Percentiles rank a stretch among this genome's conserved stretches.
Evolutionary conservation across 1,140 invertebrate genomes (phyloP).

Genomic region (Pseudomyrmex pallidus): DNA sequence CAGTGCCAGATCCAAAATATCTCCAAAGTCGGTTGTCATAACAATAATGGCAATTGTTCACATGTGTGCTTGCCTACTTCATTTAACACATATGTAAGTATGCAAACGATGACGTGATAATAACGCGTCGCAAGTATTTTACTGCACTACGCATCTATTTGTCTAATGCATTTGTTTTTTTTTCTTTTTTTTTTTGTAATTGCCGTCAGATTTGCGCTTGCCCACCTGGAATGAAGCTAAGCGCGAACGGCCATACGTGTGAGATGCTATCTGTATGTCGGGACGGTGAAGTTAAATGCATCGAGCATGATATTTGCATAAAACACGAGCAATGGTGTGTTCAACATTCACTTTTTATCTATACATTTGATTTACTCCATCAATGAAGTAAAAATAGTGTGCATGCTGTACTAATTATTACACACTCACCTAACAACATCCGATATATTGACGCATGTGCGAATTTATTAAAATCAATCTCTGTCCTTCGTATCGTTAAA

Average conservation of each 20-base stretch:
- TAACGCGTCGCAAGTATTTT: background rate
- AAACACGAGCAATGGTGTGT: conserved; percentile 66
- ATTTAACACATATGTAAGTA: conserved; percentile 65
- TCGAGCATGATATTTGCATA: conserved; percentile 84
- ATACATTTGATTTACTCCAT: background rate
- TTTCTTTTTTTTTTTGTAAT: background rate
- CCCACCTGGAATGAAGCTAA: conserved; percentile 86
- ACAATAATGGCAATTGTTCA: conserved; percentile 89
- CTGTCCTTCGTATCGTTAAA: too few relatives aligned
- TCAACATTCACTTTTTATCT: background rate
- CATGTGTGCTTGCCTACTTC: conserved; percentile 89
- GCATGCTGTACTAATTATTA: too few relatives aligned
- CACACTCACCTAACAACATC: too few relatives aligned
- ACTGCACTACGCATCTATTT: background rate
- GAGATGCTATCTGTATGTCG: conserved; percentile 83
- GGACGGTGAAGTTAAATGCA: conserved; percentile 86
- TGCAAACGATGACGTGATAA: background rate
- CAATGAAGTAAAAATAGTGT: too few relatives aligned
- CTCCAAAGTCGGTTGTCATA: conserved; percentile 86
- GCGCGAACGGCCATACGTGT: conserved; percentile 85
- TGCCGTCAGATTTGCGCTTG: conserved; percentile 86
- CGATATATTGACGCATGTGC: background rate
- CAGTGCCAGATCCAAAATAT: conserved; percentile 69
- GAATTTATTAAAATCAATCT: background rate
- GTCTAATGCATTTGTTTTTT: background rate